Evolutionary conservation across 1,140 invertebrate species (phyloP).

Genomic region (Trachymyrmex cornetzi): DNA sequence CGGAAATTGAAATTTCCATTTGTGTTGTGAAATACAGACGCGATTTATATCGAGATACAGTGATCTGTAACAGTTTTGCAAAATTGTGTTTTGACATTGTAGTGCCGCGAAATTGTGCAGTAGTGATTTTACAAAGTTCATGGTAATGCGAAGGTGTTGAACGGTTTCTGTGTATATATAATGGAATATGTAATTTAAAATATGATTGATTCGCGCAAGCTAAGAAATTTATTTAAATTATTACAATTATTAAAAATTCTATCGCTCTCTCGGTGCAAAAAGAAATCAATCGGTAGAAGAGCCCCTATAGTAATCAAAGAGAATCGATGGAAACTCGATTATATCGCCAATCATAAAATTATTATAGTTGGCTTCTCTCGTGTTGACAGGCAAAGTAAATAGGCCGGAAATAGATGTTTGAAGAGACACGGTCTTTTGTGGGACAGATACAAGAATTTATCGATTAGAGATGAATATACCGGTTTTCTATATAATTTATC

Average conservation of each 20-base stretch:
- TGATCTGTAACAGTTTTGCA: not conserved
- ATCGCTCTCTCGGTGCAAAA: not conserved
- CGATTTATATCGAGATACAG: not conserved
- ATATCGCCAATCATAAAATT: conserved; percentile 32
- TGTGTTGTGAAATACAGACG: not conserved
- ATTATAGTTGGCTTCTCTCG: conserved; percentile 4
- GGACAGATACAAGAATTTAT: conserved; percentile 12
- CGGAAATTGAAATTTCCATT: conserved; percentile 31
- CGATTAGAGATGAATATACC: not conserved
- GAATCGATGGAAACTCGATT: conserved; percentile 33
- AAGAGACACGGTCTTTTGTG: not conserved
- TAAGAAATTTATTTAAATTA: not conserved
- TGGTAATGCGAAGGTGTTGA: not conserved
- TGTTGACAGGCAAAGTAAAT: conserved; percentile 41
- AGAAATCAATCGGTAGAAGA: conserved; percentile 3
- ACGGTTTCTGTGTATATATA: not conserved
- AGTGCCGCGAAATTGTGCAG: too few relatives aligned
- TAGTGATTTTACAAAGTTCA: not conserved
- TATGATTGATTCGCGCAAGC: not conserved
- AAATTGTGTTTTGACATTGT: not conserved
- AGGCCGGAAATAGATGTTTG: not conserved
- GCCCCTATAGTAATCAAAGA: not conserved
- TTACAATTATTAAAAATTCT: not conserved
- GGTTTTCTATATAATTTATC: not conserved
- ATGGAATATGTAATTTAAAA: not conserved